These are phyloP conservation scores for Hypena proboscidalis DNA, from an alignment of 2,888 invertebrate genomes.

Conservation along the genomic window DNA sequence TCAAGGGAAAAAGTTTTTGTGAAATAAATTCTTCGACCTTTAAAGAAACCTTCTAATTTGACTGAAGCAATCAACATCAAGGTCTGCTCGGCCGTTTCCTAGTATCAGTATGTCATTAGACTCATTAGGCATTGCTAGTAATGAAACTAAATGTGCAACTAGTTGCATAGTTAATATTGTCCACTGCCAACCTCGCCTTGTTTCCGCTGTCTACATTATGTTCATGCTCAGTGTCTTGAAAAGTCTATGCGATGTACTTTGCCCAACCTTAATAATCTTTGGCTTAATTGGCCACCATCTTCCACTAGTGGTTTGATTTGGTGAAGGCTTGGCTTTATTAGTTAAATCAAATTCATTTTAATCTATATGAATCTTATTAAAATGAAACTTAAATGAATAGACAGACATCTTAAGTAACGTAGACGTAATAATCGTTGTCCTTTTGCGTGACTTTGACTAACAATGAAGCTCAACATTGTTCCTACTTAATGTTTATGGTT, in stretches of 20 bases:
- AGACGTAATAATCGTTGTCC: conserved; percentile 20
- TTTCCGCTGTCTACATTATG: conserved; percentile 38
- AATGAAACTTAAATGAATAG: too few species aligned
- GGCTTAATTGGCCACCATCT: too few species aligned
- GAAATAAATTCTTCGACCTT: conserved; percentile 28
- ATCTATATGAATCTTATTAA: too few species aligned
- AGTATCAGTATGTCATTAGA: too few species aligned
- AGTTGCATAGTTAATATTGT: conserved; percentile 40
- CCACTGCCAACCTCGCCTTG: conserved; percentile 43
- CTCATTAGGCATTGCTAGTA: conserved; percentile 19
- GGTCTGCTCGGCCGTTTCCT: conserved; percentile 35
- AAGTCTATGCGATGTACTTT: conserved; percentile 7
- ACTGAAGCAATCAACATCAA: conserved; percentile 32
- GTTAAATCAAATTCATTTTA: too few species aligned
- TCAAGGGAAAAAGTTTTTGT: conserved; percentile 8
- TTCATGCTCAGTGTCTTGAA: conserved; percentile 16
- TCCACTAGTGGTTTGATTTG: too few species aligned
- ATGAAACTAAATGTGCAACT: conserved; percentile 32
- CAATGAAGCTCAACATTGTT: conserved; percentile 39
- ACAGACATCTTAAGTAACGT: conserved; percentile 1
- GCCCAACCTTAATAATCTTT: neutral
- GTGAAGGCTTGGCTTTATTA: too few species aligned
- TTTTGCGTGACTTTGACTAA: conserved; percentile 37
- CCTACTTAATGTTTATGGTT: conserved; percentile 32
- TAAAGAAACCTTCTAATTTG: conserved; percentile 22